Evolutionary conservation across 2,113 vertebrate species (phyloP).

Genomic region (Hyaena hyaena): DNA sequence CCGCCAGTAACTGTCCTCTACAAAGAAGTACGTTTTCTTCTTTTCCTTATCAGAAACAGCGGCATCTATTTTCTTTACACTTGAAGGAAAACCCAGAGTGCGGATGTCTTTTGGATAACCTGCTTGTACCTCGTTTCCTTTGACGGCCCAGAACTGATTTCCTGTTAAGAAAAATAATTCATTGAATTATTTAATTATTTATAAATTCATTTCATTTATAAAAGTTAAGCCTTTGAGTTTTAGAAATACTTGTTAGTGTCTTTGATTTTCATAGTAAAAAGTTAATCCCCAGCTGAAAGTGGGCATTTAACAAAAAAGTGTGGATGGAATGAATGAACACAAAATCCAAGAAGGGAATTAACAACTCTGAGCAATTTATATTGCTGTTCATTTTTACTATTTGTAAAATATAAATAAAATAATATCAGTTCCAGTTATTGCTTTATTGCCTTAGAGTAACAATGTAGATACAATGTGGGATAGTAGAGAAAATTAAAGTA

Average conservation of each 20-base stretch:
- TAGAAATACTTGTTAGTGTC: not conserved
- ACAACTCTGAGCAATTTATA: not conserved
- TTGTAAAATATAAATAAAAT: not conserved
- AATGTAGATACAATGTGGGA: not conserved
- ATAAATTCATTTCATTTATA: not conserved
- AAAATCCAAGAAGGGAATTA: not conserved
- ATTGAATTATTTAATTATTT: not conserved
- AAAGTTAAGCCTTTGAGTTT: not conserved
- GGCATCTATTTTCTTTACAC: conserved; percentile 87
- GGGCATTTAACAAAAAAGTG: not conserved
- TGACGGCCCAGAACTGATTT: conserved; percentile 89
- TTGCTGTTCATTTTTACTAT: not conserved
- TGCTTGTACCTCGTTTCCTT: conserved; percentile 84
- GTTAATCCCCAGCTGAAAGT: not conserved
- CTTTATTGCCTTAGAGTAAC: not conserved
- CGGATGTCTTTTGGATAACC: conserved; percentile 89
- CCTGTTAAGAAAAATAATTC: conserved; percentile 76
- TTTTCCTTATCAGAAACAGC: conserved; percentile 86
- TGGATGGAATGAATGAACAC: not conserved
- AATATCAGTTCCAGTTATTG: not conserved
- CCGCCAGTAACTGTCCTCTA: conserved; percentile 90
- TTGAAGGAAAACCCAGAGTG: conserved; percentile 87
- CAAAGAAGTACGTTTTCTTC: conserved; percentile 89
- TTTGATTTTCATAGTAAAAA: not conserved
- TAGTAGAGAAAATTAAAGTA: not conserved